A percentile compares a stretch with the other conserved stretches of the same genome.
phyloP scores from a whole-genome alignment of 2,113 vertebrate species.

The Beaufortia kweichowensis region DNA sequence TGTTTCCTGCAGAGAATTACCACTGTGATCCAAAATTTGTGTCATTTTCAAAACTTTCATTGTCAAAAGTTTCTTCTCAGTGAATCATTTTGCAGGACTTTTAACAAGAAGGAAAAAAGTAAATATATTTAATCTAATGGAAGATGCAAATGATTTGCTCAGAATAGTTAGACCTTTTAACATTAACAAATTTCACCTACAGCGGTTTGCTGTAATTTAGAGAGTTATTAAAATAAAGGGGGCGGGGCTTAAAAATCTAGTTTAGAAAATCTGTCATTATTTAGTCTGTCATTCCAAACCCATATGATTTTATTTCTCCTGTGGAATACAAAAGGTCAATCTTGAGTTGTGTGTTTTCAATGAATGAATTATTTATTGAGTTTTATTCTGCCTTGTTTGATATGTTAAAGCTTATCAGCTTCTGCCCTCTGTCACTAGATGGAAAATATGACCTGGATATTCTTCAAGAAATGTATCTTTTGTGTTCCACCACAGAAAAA shows the following conservation, averaged over 20 bases:
- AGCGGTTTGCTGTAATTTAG: background rate
- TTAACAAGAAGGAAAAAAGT: background rate
- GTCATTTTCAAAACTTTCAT: slow-evolving; percentile 4
- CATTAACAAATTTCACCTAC: background rate
- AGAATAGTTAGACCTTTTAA: background rate
- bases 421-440: too few species aligned
- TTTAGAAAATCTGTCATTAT: background rate
- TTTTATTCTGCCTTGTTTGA: too few species aligned
- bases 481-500: too few species aligned
- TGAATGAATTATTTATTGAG: too few species aligned
- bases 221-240: background rate
- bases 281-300: too few species aligned
- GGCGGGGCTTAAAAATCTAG: background rate
- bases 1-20: background rate
- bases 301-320: too few species aligned
- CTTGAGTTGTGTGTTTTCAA: too few species aligned
- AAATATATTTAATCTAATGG: background rate
- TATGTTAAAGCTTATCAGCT: too few species aligned
- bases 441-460: too few species aligned
- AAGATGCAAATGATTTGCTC: background rate
- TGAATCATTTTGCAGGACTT: background rate
- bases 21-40: background rate
- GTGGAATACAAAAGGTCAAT: too few species aligned
- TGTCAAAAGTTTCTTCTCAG: background rate
- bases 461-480: too few species aligned